Evolutionary conservation across 2,113 vertebrate species (phyloP).

Genomic region (Phalacrocorax aristotelis): DNA sequence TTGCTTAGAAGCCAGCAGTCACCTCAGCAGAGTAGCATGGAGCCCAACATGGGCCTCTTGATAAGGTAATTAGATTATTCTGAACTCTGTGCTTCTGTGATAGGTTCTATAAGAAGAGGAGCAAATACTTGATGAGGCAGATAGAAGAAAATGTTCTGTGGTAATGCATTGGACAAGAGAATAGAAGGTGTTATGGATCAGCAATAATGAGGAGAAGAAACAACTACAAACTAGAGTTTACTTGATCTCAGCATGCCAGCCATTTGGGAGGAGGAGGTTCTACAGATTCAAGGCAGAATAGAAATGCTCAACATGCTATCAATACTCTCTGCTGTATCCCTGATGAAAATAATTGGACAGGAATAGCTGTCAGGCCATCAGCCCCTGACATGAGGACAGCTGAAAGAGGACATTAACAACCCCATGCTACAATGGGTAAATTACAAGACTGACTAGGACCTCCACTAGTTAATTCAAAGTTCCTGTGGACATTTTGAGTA

Average conservation of each 20-base stretch:
- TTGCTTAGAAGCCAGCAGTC: not conserved
- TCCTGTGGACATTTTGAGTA: not conserved
- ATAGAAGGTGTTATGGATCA: not conserved
- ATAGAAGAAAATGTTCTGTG: not conserved
- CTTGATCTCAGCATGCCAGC: not conserved
- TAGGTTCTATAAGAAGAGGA: not conserved
- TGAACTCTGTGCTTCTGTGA: not conserved
- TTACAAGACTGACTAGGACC: not conserved
- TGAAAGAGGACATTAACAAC: not conserved
- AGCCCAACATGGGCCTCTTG: not conserved
- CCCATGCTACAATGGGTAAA: not conserved
- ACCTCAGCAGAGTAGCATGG: not conserved
- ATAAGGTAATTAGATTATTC: constrained; percentile 21
- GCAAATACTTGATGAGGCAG: not conserved
- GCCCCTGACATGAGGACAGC: not conserved
- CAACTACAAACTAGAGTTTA: not conserved
- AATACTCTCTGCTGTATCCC: not conserved
- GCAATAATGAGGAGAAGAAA: not conserved
- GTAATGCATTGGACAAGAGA: not conserved
- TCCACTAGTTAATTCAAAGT: not conserved
- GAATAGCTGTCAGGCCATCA: not conserved
- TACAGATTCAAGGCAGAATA: not conserved
- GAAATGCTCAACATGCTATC: not conserved
- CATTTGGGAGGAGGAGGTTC: not conserved
- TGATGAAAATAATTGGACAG: not conserved